Conservation (phyloP, 2,888 invertebrate species). For the Polyploca ridens region DNA sequence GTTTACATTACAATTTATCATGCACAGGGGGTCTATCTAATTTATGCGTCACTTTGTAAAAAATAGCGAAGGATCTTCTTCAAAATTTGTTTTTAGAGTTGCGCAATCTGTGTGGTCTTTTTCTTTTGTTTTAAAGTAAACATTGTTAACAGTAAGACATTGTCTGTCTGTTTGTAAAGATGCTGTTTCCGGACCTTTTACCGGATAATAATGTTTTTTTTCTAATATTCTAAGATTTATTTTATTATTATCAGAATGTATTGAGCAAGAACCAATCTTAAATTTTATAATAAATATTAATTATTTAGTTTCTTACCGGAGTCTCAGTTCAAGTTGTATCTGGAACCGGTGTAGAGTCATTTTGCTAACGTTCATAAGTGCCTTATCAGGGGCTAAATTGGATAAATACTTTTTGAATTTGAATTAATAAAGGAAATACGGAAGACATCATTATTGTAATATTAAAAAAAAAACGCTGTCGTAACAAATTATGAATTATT, state of each 20-base stretch:
- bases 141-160: slow-evolving; percentile 47
- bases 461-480: too few species aligned
- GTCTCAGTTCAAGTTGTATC: too few species aligned
- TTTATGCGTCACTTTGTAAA: slow-evolving; percentile 20
- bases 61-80: slow-evolving; percentile 28
- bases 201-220: slow-evolving; percentile 29
- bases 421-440: too few species aligned
- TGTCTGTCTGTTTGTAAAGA: slow-evolving; percentile 20
- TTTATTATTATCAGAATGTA: not conserved
- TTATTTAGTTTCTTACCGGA: too few species aligned
- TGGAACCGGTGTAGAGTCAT: too few species aligned
- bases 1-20: slow-evolving; percentile 7
- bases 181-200: slow-evolving; percentile 10
- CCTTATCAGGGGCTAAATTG: too few species aligned
- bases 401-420: too few species aligned
- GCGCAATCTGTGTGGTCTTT: slow-evolving; percentile 70
- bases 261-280: too few species aligned
- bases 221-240: slow-evolving; percentile 32
- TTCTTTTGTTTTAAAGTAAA: slow-evolving; percentile 60
- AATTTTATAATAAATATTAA: too few species aligned
- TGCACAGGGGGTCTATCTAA: not conserved
- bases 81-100: slow-evolving; percentile 32
- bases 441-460: too few species aligned
- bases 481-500: too few species aligned
- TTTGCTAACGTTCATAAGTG: too few species aligned